Evolutionary conservation across 2,888 invertebrate genomes (phyloP).

Genomic region (Labia minor): DNA sequence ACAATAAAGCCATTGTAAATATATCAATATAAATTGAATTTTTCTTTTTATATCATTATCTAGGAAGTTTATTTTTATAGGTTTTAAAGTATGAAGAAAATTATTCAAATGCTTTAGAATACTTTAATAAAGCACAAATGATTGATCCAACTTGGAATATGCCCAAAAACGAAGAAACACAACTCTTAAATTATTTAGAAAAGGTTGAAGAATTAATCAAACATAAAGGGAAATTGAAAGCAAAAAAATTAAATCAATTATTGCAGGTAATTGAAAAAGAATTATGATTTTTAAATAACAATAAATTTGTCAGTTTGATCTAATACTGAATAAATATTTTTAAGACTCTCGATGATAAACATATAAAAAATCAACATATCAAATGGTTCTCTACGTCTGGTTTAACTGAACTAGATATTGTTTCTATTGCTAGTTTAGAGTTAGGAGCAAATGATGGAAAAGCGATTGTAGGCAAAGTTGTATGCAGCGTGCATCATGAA

Average conservation of each 20-base stretch:
- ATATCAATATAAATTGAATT: slow-evolving; percentile 22
- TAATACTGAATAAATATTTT: slow-evolving; percentile 25
- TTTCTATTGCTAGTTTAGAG: slow-evolving; percentile 44
- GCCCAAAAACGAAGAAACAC: slow-evolving; percentile 49
- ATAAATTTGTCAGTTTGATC: background rate
- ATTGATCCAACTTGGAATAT: slow-evolving; percentile 69
- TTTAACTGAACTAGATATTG: slow-evolving; percentile 36
- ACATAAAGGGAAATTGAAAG: slow-evolving; percentile 61
- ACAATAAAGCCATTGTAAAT: slow-evolving; percentile 73
- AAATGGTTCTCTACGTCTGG: slow-evolving; percentile 39
- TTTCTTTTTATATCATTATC: slow-evolving; percentile 28
- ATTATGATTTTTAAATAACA: background rate
- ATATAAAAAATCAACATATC: slow-evolving; percentile 44
- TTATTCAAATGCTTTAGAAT: slow-evolving; percentile 56
- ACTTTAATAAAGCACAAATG: slow-evolving; percentile 52
- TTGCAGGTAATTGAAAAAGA: slow-evolving; percentile 41
- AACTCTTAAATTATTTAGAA: slow-evolving; percentile 52
- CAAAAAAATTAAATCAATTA: slow-evolving; percentile 57
- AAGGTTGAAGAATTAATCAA: slow-evolving; percentile 51
- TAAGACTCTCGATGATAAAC: slow-evolving; percentile 53
- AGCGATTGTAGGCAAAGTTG: slow-evolving; percentile 65
- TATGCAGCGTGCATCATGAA: slow-evolving; percentile 65
- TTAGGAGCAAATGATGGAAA: slow-evolving; percentile 55
- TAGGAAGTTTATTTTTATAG: slow-evolving; percentile 37
- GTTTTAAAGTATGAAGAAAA: slow-evolving; percentile 69